Base-by-base conservation (phyloP, 2,888 invertebrate species). In the Eulithis prunata region DNA sequence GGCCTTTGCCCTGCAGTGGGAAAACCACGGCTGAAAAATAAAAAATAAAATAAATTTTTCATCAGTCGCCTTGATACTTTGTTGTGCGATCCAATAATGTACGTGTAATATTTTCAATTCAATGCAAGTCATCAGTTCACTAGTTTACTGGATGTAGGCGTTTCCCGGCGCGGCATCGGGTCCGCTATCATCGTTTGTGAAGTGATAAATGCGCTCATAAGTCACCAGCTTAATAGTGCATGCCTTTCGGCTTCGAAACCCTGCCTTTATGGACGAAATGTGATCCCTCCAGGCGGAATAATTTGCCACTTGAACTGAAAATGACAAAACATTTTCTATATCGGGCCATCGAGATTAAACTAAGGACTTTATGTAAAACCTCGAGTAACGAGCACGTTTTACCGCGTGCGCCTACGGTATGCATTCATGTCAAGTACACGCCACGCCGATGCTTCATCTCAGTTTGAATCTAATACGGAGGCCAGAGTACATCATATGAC, bases 331-430 rank as follows among this genome's bases (percentile, higher is more conserved):
- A 66, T 71, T 68, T 64, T 57, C 56, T 69, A 64, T 66, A 73
- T 72, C 68, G 65, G 55, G 55, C 66, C 68, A 66, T 70, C 69
- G 70, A 71, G 69, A 71, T 69, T 68, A 69, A 67, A 73, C 66
- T 71, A 69, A 72, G 62, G 70, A n/a, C 69, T 68, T 73, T 72
- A 72, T 71, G 70, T 64, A 69, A 70, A 70, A 67, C 57, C 66
- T 66, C 60, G 69, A 59, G 68, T 64, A 71, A 65, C 61, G 67
- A 61, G 57, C 69, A 68, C 71, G 62, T 71, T 71, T 62, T 66
- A 54, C 66, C 52, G 54, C 62, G 62, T 68, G 62, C 57, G 64
- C 57, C 59, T 57, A 14, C 64, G 56, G 53, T 49, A 62, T 70
- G 69, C 71, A 72, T 72, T 68, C 64, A 62, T 72, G 69, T 70